Conservation (phyloP, 2,113 vertebrate genomes). For the Nesogale talazaci region DNA sequence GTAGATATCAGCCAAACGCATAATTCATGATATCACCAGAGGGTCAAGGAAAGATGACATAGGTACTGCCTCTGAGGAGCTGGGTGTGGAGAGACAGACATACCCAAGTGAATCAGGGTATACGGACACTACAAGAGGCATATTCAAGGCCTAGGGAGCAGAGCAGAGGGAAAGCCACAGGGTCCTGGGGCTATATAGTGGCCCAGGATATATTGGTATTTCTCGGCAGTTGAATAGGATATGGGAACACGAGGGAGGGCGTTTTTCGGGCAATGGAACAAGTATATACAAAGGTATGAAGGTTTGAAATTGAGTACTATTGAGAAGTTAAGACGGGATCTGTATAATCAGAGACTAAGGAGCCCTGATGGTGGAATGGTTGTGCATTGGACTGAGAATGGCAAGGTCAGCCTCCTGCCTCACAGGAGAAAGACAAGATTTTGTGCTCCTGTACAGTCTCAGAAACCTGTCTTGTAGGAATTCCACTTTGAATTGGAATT, state of each 20-base stretch:
- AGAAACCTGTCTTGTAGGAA: no score
- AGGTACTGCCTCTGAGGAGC: neutral
- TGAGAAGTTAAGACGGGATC: neutral
- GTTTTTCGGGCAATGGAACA: neutral
- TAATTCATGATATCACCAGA: no score
- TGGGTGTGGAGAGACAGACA: neutral
- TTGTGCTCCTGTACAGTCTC: no score
- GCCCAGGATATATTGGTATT: conserved; percentile 10
- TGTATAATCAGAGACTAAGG: neutral
- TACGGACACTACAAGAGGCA: neutral
- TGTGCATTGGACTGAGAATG: no score
- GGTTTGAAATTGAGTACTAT: neutral
- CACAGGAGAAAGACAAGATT: no score
- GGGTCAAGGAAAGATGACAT: neutral
- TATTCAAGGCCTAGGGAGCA: neutral
- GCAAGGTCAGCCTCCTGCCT: no score
- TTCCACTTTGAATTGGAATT: no score
- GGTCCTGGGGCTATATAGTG: neutral
- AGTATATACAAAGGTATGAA: neutral
- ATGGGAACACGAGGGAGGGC: neutral
- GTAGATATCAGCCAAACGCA: neutral
- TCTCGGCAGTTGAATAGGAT: neutral
- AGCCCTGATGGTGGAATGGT: no score
- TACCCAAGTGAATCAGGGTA: no score
- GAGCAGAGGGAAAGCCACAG: neutral